Percentiles rank a stretch among this genome's conserved stretches.
phyloP scores from a whole-genome alignment of 2,888 invertebrate species.

The Hyposoter dolosus region DNA sequence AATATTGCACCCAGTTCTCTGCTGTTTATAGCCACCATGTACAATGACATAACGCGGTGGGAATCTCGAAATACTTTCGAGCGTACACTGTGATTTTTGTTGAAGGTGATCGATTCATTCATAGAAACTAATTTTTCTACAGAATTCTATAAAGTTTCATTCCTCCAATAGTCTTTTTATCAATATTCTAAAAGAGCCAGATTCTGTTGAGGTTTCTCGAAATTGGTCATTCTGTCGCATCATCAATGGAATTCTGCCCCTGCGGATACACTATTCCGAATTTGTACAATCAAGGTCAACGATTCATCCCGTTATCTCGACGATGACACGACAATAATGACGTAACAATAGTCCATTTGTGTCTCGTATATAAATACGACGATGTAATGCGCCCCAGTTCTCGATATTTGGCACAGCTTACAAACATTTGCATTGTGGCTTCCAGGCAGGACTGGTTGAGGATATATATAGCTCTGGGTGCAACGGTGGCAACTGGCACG shows the following conservation, averaged over 20 bases:
- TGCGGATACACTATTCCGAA: not conserved
- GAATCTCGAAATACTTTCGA: constrained; percentile 37
- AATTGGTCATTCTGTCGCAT: not conserved
- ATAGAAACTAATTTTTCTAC: not conserved
- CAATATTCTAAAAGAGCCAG: not conserved
- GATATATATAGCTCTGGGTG: not conserved
- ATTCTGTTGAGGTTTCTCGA: not conserved
- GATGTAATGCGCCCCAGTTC: constrained; percentile 26
- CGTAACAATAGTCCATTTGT: constrained; percentile 29
- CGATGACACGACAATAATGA: constrained; percentile 27
- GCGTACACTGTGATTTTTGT: constrained; percentile 4
- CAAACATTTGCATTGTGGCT: constrained; percentile 26
- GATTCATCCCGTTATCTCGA: constrained; percentile 15
- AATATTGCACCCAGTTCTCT: constrained; percentile 46
- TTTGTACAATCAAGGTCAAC: not conserved
- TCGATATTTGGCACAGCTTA: constrained; percentile 33
- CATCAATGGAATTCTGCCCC: not conserved
- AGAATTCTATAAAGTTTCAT: not conserved
- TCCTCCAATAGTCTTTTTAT: not conserved
- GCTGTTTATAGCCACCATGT: constrained; percentile 38
- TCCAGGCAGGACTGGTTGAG: not conserved
- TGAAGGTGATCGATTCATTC: not conserved
- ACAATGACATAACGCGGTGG: constrained; percentile 31
- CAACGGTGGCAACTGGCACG: constrained; percentile 21
- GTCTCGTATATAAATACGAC: constrained; percentile 4